Base-by-base conservation (phyloP, 2,797 vertebrate species). In the Psittacula echo region DNA sequence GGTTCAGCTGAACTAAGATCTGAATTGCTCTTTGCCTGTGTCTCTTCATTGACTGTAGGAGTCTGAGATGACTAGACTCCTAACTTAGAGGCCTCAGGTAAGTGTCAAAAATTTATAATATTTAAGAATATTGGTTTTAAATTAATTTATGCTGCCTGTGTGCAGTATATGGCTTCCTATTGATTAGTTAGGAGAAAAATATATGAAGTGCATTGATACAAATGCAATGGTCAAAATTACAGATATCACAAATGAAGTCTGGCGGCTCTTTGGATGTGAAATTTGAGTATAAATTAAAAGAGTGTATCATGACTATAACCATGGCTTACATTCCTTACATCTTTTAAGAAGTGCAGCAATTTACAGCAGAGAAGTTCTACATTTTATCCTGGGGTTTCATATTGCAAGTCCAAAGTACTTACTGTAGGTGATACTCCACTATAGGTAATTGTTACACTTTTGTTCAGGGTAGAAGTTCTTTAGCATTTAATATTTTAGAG, bases 71-170 rank as follows among this genome's bases (percentile, higher is more conserved):
- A 86, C 37, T 88, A 93, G 70, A 39, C 42, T 94, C 10, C 83
- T 86, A 86, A 81, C 42, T 84, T 95, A 93, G 66, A 86, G 42
- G 54, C 53, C 53, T 93, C 66, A 90, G 87, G 91, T 93, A 93
- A 95, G 85, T 86, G 73, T 84, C 4, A 70, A 74, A 94, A 91
- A 84, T 73, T 23, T 60, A 56, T 50, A 12, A 2, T 60, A 20
- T 66, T 62, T 92, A 91, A 80, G 24, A 62, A 72, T 79, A 91
- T 22, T 73, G 27, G 4, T 73, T 94, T 75, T 14, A 82, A 85
- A 34, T 27, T 48, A 56, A 11, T 77, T 89, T 87, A 7, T 67
- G 58, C 68, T 90, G 68, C 81, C 85, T 66, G 8, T 48, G 18
- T 71, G 71, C 56, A 79, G 29, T 56, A 30, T 65, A 13, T 87